Percentiles rank a stretch among this genome's conserved stretches.
phyloP scores from a whole-genome alignment of 2,797 vertebrate genomes.

The Cyprinodon diabolis region DNA sequence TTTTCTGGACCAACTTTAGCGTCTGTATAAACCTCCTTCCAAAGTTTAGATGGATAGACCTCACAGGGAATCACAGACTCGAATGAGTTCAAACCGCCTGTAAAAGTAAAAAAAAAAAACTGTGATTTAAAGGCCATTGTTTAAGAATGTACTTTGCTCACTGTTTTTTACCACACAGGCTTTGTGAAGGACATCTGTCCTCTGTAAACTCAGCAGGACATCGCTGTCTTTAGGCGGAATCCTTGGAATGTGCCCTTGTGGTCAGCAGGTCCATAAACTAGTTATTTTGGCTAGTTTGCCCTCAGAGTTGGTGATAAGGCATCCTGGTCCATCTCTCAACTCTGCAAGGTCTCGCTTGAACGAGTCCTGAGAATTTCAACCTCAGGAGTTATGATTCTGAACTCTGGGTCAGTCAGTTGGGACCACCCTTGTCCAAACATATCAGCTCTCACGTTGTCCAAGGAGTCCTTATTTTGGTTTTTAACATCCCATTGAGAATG shows the following conservation, averaged over 20 bases:
- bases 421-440: conserved; percentile 72
- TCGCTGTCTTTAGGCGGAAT: conserved; percentile 52
- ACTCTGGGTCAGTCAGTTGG: conserved; percentile 55
- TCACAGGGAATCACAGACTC: conserved; percentile 57
- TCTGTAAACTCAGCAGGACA: conserved; percentile 51
- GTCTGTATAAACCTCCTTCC: conserved; percentile 57
- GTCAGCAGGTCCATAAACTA: conserved; percentile 42
- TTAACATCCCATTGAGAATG: conserved; percentile 66
- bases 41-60: conserved; percentile 45
- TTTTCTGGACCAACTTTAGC: conserved; percentile 44
- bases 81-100: conserved; percentile 54
- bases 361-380: conserved; percentile 54
- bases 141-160: conserved; percentile 41
- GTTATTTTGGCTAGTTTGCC: conserved; percentile 41
- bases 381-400: conserved; percentile 60
- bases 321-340: conserved; percentile 49
- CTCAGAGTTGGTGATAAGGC: conserved; percentile 42
- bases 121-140: conserved; percentile 54
- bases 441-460: conserved; percentile 68
- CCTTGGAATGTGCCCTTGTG: conserved; percentile 62
- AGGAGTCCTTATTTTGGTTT: conserved; percentile 66
- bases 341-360: conserved; percentile 45
- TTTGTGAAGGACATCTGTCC: conserved; percentile 63
- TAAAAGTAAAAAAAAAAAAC: conserved; percentile 42
- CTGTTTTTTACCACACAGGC: conserved; percentile 61